Evolutionary conservation across 2,888 invertebrate genomes (phyloP).

Genomic region (Watsonalla cultraria): DNA sequence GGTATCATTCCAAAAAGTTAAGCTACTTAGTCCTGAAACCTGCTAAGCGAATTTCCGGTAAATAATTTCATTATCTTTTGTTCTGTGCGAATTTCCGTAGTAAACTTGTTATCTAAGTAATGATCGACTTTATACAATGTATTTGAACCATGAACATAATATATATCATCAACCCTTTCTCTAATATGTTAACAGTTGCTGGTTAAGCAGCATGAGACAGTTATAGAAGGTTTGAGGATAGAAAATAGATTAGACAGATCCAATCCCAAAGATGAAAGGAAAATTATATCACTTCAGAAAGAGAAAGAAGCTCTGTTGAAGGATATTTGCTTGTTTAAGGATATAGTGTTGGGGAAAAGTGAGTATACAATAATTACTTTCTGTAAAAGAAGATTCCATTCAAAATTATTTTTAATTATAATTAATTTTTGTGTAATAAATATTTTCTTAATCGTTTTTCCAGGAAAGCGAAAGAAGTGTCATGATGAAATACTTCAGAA

Average conservation of each 20-base stretch:
- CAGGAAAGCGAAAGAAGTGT: background rate
- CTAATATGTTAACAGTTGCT: conserved; percentile 32
- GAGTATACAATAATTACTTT: conserved; percentile 1
- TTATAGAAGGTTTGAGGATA: conserved; percentile 32
- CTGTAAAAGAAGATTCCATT: too few relatives aligned
- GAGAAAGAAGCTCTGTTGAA: conserved; percentile 3
- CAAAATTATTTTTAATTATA: background rate
- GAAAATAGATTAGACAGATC: conserved; percentile 34
- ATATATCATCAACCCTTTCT: too few relatives aligned
- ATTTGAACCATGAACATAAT: too few relatives aligned
- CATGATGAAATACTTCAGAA: background rate
- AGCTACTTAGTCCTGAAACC: too few relatives aligned
- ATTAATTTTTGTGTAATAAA: background rate
- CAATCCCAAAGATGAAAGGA: conserved; percentile 17
- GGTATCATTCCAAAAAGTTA: too few relatives aligned
- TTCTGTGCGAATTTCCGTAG: too few relatives aligned
- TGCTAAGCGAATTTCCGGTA: too few relatives aligned
- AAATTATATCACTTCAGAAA: conserved; percentile 6
- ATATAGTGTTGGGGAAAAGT: conserved; percentile 9
- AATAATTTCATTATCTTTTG: too few relatives aligned
- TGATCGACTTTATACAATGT: too few relatives aligned
- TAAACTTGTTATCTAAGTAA: too few relatives aligned
- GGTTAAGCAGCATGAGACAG: conserved; percentile 36
- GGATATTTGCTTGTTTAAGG: conserved; percentile 5
- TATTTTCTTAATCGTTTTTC: background rate